These are phyloP conservation scores for Limnephilus rhombicus DNA, from an alignment of 2,888 invertebrate species.

Conservation along the genomic window DNA sequence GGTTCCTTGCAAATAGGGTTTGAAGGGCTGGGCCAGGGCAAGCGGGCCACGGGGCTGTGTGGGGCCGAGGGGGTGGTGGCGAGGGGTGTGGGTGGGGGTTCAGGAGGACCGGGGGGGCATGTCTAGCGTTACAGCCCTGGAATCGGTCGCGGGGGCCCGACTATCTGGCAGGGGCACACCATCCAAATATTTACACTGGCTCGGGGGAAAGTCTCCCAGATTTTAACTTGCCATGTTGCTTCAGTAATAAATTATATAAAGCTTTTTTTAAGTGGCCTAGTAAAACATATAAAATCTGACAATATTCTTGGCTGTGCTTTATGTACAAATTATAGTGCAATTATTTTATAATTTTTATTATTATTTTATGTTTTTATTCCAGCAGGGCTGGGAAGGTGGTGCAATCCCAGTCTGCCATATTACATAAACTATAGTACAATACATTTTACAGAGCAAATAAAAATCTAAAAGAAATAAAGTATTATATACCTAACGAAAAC, in stretches of 20 bases:
- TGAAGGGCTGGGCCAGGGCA: constrained; percentile 11
- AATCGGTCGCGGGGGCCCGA: constrained; percentile 59
- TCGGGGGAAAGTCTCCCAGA: constrained; percentile 49
- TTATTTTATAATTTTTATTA: no score
- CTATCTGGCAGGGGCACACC: constrained; percentile 62
- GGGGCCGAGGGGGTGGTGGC: not conserved
- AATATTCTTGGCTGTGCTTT: no score
- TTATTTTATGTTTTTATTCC: no score
- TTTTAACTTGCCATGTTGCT: not conserved
- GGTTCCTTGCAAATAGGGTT: constrained; percentile 45
- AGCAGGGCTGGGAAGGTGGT: no score
- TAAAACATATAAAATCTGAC: no score
- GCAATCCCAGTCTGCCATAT: no score
- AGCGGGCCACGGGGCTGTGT: not conserved
- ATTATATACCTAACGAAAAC: no score
- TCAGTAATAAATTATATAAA: not conserved
- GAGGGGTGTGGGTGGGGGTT: not conserved
- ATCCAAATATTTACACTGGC: constrained; percentile 62
- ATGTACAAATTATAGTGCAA: no score
- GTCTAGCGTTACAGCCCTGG: constrained; percentile 1
- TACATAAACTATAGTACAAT: no score
- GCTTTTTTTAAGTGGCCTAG: no score
- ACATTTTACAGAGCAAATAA: no score
- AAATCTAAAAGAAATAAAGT: no score
- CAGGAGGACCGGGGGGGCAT: not conserved